Evolutionary conservation across 1,140 invertebrate species (phyloP), one percentile per base, ranked within the genome.

Genomic region (Drosophila lowei): DNA sequence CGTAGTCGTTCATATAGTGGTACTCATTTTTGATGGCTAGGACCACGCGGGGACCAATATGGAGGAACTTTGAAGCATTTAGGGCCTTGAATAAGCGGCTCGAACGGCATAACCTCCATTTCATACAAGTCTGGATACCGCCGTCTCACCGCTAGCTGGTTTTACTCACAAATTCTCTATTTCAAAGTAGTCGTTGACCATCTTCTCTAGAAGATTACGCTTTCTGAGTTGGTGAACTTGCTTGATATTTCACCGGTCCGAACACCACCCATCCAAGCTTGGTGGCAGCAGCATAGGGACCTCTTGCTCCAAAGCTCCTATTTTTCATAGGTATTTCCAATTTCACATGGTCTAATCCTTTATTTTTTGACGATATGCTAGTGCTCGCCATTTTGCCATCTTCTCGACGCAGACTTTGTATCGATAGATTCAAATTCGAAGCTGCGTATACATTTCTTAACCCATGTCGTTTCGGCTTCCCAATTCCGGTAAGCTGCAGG

Each of bases 141-240:
- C 7, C 28, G 7, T 28, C 7, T 15, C 53, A 16, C 6, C 53
- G 13, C 28, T 38, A 41, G 11, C n/a, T 9, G 61, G 61, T 21
- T 57, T 49, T 11, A 57, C 53, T 6, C 16, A 46, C 28, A 67
- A 53, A 11, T 50, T 59, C 18, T 59, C 55, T 1, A 59, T 21
- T 3, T 66, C 30, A n/a, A 53, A 41, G 50, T 53, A 53, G 2
- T 53, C 50, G 4, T 11, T 53, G 25, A 52, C 44, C 47, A 58
- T 66, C 63, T 46, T 15, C 6, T 28, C 25, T 6, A 28, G 25
- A 28, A 28, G 25, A 28, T 6, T 28, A 28, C 25, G 25, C 5
- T 28, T 28, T 28, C 25, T 23, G 21, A 2, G 21, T 2, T 23
- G 21, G 2, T 23, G 21, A 23, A 23, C 21, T 23, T 23, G 4